phyloP scores from a whole-genome alignment of 2,113 vertebrate genomes.

The Abramis brama region DNA sequence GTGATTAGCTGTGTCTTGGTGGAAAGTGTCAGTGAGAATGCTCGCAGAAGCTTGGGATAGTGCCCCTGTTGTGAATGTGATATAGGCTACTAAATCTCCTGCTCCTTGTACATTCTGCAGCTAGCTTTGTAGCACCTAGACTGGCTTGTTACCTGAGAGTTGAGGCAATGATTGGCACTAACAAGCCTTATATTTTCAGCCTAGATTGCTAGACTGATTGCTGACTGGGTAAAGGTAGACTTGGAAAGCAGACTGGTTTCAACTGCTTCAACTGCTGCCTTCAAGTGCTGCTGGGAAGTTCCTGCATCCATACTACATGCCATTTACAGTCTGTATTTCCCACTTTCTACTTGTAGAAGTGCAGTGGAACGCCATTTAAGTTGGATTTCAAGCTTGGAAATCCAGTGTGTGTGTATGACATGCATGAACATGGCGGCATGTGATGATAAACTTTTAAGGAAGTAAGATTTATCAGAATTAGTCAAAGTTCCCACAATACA shows the following conservation, averaged over 20 bases:
- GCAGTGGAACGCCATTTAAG: neutral
- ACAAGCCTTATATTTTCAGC: conserved; percentile 10
- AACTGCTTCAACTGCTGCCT: neutral
- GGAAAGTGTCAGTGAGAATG: conserved; percentile 40
- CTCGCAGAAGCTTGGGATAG: conserved; percentile 18
- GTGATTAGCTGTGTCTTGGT: conserved; percentile 50
- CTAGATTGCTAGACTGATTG: neutral
- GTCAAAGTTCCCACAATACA: no score
- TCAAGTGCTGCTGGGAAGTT: neutral
- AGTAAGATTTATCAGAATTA: no score
- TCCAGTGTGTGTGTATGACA: neutral
- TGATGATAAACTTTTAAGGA: neutral
- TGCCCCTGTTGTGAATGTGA: conserved; percentile 28
- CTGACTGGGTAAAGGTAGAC: neutral
- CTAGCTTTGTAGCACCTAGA: neutral
- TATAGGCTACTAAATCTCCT: conserved; percentile 12
- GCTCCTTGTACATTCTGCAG: conserved; percentile 33
- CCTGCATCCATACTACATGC: neutral
- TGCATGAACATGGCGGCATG: neutral
- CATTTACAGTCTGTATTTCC: neutral
- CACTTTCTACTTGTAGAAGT: neutral
- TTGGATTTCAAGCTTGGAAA: neutral
- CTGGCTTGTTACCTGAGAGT: conserved; percentile 14
- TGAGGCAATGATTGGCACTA: conserved; percentile 1
- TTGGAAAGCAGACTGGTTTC: neutral